phyloP scores from a whole-genome alignment of 2,113 vertebrate genomes.

The Oryzias celebensis region DNA sequence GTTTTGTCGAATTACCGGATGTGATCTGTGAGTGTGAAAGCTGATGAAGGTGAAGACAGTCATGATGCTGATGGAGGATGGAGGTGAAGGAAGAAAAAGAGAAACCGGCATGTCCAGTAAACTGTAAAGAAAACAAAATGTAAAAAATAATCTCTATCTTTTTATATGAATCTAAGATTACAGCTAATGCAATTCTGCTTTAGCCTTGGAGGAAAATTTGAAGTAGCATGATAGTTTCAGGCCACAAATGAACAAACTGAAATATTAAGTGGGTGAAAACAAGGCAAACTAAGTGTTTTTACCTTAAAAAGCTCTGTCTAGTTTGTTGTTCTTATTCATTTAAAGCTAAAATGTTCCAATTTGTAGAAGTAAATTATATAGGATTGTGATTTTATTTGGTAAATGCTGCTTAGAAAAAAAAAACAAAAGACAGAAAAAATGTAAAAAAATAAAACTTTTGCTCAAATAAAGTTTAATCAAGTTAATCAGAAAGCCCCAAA shows the following conservation, averaged over 20 bases:
- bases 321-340: neutral
- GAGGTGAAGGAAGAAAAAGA: slow-evolving; percentile 14
- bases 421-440: too few species aligned
- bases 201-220: neutral
- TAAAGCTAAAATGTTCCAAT: neutral
- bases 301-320: neutral
- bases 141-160: slow-evolving; percentile 33
- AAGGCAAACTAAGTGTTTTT: neutral
- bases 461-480: too few species aligned
- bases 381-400: neutral
- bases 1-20: neutral
- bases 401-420: neutral
- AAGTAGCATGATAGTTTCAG: neutral
- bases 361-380: neutral
- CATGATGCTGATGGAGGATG: slow-evolving; percentile 36
- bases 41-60: slow-evolving; percentile 27
- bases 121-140: too few species aligned
- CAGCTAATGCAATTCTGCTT: slow-evolving; percentile 28
- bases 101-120: slow-evolving; percentile 40
- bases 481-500: too few species aligned
- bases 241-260: neutral
- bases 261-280: neutral
- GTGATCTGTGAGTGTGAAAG: neutral
- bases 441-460: too few species aligned
- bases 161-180: slow-evolving; percentile 55